Conservation (phyloP, 2,113 vertebrate species). For the Prionailurus viverrinus region DNA sequence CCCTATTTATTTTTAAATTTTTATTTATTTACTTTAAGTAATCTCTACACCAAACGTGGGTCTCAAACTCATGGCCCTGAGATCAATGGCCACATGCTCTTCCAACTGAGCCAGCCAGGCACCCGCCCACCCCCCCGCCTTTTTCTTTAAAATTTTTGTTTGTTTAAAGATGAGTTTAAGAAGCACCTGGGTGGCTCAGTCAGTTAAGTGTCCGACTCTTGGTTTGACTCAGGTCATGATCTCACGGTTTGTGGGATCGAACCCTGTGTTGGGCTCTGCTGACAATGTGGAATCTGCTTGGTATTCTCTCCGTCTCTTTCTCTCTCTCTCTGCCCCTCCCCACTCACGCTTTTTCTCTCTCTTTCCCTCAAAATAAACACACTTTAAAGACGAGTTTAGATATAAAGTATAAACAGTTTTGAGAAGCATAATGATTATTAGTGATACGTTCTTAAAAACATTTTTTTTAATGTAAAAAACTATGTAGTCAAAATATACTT, state of each 20-base stretch:
- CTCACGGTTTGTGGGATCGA: too few relatives aligned
- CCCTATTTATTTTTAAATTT: not conserved
- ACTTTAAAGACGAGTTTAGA: not conserved
- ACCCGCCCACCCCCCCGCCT: too few relatives aligned
- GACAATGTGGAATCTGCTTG: too few relatives aligned
- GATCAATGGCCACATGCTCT: not conserved
- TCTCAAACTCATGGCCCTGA: not conserved
- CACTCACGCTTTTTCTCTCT: too few relatives aligned
- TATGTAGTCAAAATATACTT: not conserved
- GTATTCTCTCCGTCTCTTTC: too few relatives aligned
- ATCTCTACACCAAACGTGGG: not conserved
- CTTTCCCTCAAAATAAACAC: too few relatives aligned
- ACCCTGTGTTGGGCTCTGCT: too few relatives aligned
- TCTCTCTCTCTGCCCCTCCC: too few relatives aligned
- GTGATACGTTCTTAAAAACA: not conserved
- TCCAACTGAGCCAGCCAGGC: not conserved
- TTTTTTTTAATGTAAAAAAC: not conserved
- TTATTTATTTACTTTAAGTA: not conserved
- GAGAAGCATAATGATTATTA: not conserved
- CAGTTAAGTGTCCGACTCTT: too few relatives aligned
- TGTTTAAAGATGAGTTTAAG: not conserved
- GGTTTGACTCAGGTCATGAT: too few relatives aligned
- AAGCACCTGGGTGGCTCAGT: too few relatives aligned
- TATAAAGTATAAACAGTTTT: not conserved
- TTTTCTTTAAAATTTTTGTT: not conserved